Evolutionary conservation across 2,797 vertebrate genomes (phyloP), one percentile per base, ranked within the genome.

Genomic region (Euthynnus affinis): DNA sequence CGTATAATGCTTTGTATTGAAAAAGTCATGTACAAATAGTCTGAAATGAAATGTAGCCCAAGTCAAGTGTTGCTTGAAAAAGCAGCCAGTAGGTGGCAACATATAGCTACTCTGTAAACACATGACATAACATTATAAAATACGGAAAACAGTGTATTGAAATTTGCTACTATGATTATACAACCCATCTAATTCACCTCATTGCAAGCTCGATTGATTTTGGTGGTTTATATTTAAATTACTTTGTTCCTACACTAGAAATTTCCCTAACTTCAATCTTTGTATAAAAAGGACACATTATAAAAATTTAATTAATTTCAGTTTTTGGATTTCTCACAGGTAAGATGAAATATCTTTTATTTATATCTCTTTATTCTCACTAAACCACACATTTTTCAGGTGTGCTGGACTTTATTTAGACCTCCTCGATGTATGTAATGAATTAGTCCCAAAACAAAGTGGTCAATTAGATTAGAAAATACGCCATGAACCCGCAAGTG

Each of bases 61-160:
- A 1, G 6, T 17, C 29, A 9, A 15, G 8, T 15, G 3, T 48
- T 22, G 7, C 20, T 4, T n/a, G n/a, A n/a, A n/a, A n/a, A n/a
- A n/a, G n/a, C 27, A 25, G 40, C 62, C 86, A 78, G 65, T 59
- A 86, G 91, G 48, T 76, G 81, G 74, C 65, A 44, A 2, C 69
- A 53, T 29, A 53, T 25, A 29, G 27, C 27, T 29, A 9, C 44
- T 40, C 9, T 62, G n/a, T 10, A 23, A 73, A 59, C 12, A 14
- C 1, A 25, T 3, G 13, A 12, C 3, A 10, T 49, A 8, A 15
- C 5, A 9, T 2, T 32, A 0, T 2, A 9, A 71, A 42, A 71
- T 13, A 20, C 15, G 1, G 2, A 23, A 10, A 49, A 29, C 27
- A 29, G 27, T 29, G 27, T 3, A 23, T 12, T 1, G 0, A 23